Evolutionary conservation across 1,140 invertebrate genomes (phyloP).

Genomic region (Daktulosphaira vitifoliae): DNA sequence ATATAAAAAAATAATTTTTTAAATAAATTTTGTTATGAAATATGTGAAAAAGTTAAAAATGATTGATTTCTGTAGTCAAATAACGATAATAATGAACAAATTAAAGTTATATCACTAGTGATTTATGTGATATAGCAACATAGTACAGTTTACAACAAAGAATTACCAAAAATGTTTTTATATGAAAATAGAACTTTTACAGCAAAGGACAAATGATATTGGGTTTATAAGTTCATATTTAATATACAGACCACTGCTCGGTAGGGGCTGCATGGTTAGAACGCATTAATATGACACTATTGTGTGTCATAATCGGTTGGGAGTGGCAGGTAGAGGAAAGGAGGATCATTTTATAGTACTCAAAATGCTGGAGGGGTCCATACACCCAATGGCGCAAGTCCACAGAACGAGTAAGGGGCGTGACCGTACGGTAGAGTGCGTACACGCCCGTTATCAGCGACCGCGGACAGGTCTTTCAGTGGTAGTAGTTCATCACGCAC

Average conservation of each 20-base stretch:
- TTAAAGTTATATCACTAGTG: too few relatives aligned
- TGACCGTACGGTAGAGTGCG: constrained; percentile 1
- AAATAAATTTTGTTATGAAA: too few relatives aligned
- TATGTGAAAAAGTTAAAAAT: too few relatives aligned
- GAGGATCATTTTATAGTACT: background rate
- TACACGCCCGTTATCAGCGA: constrained; percentile 13
- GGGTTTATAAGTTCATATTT: background rate
- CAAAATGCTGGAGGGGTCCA: background rate
- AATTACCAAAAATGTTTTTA: too few relatives aligned
- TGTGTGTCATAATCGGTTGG: background rate
- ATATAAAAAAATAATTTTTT: too few relatives aligned
- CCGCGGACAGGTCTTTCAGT: background rate
- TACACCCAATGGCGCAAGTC: constrained; percentile 13
- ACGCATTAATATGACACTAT: background rate
- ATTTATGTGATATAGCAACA: too few relatives aligned
- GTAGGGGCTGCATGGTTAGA: too few relatives aligned
- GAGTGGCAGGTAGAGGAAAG: background rate
- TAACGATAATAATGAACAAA: too few relatives aligned
- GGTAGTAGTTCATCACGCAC: background rate
- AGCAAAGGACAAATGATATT: background rate
- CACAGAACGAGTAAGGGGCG: background rate
- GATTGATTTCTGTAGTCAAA: too few relatives aligned
- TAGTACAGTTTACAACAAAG: too few relatives aligned
- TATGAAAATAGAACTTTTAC: too few relatives aligned
- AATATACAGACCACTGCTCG: too few relatives aligned